Conservation (phyloP, 2,888 invertebrate genomes). For the Pollenia angustigena region DNA sequence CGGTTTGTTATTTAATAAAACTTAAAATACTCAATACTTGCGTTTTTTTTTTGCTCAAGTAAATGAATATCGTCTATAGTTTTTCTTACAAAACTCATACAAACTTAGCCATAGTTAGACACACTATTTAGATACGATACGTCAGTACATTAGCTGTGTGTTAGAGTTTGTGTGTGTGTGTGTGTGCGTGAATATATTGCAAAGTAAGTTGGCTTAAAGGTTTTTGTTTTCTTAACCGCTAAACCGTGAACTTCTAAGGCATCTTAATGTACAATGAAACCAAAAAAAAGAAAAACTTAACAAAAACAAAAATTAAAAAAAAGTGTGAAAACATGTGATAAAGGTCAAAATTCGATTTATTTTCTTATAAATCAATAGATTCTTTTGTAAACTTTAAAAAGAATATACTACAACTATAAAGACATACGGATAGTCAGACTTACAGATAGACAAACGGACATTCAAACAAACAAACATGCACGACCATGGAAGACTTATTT, state of each 20-base stretch:
- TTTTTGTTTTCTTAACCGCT: slow-evolving; percentile 56
- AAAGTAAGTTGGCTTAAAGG: slow-evolving; percentile 47
- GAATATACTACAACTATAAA: neutral
- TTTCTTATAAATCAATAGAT: slow-evolving; percentile 63
- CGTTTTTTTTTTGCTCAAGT: slow-evolving; percentile 40
- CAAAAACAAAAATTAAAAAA: slow-evolving; percentile 1
- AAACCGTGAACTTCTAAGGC: slow-evolving; percentile 72
- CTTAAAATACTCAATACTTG: slow-evolving; percentile 64
- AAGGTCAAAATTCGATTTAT: slow-evolving; percentile 70
- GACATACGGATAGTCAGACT: neutral
- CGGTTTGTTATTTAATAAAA: slow-evolving; percentile 73
- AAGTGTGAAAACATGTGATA: slow-evolving; percentile 71
- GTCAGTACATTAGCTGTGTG: slow-evolving; percentile 1
- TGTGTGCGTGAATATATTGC: slow-evolving; percentile 24
- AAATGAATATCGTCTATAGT: slow-evolving; percentile 43
- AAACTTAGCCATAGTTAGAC: slow-evolving; percentile 38
- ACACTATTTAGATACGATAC: slow-evolving; percentile 30
- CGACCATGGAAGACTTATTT: slow-evolving; percentile 8
- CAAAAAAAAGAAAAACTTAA: slow-evolving; percentile 12
- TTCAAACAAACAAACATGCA: neutral
- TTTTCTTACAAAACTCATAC: slow-evolving; percentile 30
- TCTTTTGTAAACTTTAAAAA: slow-evolving; percentile 44
- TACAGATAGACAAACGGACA: neutral
- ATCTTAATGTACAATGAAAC: slow-evolving; percentile 59
- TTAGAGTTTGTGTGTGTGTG: neutral